Evolutionary conservation across 2,113 vertebrate species (phyloP).

Genomic region (Terrapene triunguis): DNA sequence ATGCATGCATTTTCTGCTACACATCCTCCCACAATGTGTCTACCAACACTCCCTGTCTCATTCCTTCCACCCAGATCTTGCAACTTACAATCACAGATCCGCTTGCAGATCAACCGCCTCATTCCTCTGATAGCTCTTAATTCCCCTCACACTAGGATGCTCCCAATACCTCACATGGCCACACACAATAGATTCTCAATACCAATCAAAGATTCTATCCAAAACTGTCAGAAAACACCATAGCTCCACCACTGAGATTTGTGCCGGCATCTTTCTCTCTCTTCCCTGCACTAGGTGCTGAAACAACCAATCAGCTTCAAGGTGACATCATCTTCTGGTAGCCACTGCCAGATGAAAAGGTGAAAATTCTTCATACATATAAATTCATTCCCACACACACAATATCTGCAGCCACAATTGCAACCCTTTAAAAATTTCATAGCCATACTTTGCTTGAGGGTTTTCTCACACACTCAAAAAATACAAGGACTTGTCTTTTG

Average conservation of each 20-base stretch:
- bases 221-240: constrained; percentile 78
- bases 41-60: constrained; percentile 81
- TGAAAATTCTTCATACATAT: constrained; percentile 87
- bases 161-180: constrained; percentile 84
- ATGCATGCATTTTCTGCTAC: constrained; percentile 78
- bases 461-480: background rate
- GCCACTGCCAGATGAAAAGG: constrained; percentile 88
- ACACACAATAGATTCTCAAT: constrained; percentile 58
- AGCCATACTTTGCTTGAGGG: constrained; percentile 9
- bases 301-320: constrained; percentile 89
- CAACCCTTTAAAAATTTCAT: constrained; percentile 3
- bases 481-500: background rate
- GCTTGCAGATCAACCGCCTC: constrained; percentile 98
- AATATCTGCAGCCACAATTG: constrained; percentile 13
- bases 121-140: constrained; percentile 88
- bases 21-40: constrained; percentile 81
- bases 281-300: constrained; percentile 85
- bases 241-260: constrained; percentile 80
- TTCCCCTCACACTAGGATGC: constrained; percentile 80
- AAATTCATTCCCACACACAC: constrained; percentile 71
- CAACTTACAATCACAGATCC: constrained; percentile 99
- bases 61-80: constrained; percentile 82
- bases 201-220: constrained; percentile 77
- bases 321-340: constrained; percentile 96
- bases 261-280: constrained; percentile 89